Evolutionary conservation across 2,113 vertebrate species (phyloP), one percentile per base, ranked within the genome.

Genomic region (Dipodomys merriami): DNA sequence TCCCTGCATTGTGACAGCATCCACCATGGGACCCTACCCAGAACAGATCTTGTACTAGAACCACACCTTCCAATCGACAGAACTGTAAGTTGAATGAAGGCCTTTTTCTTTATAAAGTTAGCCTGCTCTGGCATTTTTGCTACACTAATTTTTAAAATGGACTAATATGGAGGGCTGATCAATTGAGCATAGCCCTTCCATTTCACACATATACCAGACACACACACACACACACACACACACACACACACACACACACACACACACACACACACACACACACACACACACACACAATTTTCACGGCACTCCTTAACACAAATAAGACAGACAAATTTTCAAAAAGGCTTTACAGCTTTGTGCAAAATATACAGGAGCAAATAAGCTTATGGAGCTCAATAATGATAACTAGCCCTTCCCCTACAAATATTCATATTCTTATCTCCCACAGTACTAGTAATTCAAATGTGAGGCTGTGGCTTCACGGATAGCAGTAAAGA

Each of bases 241-340:
- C n/a, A n/a, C n/a, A n/a, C n/a, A n/a, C n/a, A n/a, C n/a, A n/a
- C n/a, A n/a, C n/a, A n/a, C n/a, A n/a, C n/a, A n/a, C n/a, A n/a
- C n/a, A n/a, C n/a, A n/a, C n/a, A n/a, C 60, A 74, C 46, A 86
- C 22, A 73, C 2, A 78, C 62, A 80, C 44, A 82, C 6, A 77
- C 46, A 95, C 33, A 94, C 68, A 91, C 33, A 57, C 16, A 89
- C 12, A 49, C 49, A 49, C 49, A 62, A 0, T 69, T 94, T 96
- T 87, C 78, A 68, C 93, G 79, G 62, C 11, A 80, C 6, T 81
- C 49, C 27, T 82, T 67, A 77, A 88, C n/a, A 30, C 20, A 93
- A 82, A 93, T 68, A 9, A 89, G 22, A 91, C 2, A 65, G 7
- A 68, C 19, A 82, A 74, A 33, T 81, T 83, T 93, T 81, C 22